Base-by-base conservation (phyloP, 2,113 vertebrate genomes). In the Aleadryas rufinucha region DNA sequence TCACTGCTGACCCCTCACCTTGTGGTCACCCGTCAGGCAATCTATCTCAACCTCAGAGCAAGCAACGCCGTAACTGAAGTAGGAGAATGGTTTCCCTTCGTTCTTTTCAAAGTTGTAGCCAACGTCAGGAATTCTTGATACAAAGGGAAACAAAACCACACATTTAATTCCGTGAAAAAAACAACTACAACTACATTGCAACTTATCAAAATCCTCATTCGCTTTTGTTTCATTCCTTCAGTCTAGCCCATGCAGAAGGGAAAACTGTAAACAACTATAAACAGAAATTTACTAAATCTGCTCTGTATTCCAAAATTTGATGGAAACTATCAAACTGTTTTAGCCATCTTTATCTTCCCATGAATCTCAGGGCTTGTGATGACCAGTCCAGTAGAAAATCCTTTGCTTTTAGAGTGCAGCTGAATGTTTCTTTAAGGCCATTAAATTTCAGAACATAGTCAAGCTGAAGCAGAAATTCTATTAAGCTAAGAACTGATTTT, bases 11-110 rank as follows among this genome's bases (percentile, higher is more conserved):
- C 22, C 35, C 24, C 95, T 97, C 97, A 99, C 99, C 99, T 99
- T 99, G 91, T 99, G 99, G 77, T 98, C 98, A 28, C 99, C 99
- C 17, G 99, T 99, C 78, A 99, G 97, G 93, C 99, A 99, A 97
- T 99, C 99, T 41, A 99, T 98, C 96, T 99, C 99, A 93, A 99
- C 99, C 93, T 99, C 99, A 0, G 99, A 99, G 87, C 98, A 99
- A 30, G 99, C 98, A 54, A 99, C 99, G 0, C 99, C 99, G 0
- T 99, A 99, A 68, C 95, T 97, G 96, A 98, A 99, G 94, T 99
- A 99, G 96, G 97, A 97, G 95, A 99, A 99, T 1, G 97, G 95
- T 21, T 97, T 98, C 50, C 99, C 99, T 26, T 98, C 97, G n/a
- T 99, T 99, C 12, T 98, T 98, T 21, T 98, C 98, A 87, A 98